A percentile compares a stretch with the other conserved stretches of the same genome.
Evolutionary conservation across 2,113 vertebrate species (phyloP).

Genomic region (human): GRCh38 chr5:58550001-58550500

Average conservation of each 20-base stretch:
- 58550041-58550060: background rate
- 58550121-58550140: background rate
- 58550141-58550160: background rate
- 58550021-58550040: background rate
- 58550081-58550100: background rate
- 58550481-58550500: background rate
- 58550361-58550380: background rate
- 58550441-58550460: background rate
- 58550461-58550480: background rate
- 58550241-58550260: background rate
- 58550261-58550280: background rate
- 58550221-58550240: background rate
- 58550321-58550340: background rate
- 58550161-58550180: background rate
- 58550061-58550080: background rate
- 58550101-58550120: background rate
- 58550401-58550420: background rate
- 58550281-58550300: background rate
- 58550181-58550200: background rate
- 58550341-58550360: background rate
- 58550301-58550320: background rate
- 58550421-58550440: background rate
- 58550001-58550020: too few species aligned
- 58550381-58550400: background rate
- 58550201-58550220: background rate